Percentiles rank a stretch among this genome's conserved stretches.
Conservation (phyloP, 2,888 invertebrate species). For the Meloe dianella region DNA sequence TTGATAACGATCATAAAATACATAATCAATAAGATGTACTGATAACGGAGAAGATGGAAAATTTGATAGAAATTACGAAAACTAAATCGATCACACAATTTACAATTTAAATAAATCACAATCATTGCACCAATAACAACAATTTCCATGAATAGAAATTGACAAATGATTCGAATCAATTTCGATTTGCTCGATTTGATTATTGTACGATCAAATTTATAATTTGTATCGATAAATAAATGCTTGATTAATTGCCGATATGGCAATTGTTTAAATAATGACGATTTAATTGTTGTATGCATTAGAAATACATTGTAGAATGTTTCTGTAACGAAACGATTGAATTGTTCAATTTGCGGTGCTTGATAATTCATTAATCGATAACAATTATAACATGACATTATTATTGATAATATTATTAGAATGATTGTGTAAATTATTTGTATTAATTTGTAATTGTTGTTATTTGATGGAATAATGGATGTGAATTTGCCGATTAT, state of each 20-base stretch:
- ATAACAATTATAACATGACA: neutral
- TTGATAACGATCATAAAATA: neutral
- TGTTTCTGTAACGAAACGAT: neutral
- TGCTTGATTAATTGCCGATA: neutral
- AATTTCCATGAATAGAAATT: neutral
- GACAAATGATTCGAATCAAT: neutral
- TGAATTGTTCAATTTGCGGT: neutral
- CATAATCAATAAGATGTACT: neutral
- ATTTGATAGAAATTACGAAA: neutral
- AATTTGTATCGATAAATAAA: neutral
- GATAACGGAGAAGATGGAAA: neutral
- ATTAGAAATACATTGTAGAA: neutral
- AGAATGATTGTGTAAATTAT: neutral
- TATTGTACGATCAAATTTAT: neutral
- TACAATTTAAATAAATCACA: too few relatives aligned
- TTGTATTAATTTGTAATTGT: neutral
- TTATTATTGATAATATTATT: neutral
- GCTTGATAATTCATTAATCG: neutral
- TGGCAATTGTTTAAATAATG: neutral
- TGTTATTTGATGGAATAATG: neutral
- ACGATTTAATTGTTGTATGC: neutral
- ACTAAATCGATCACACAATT: neutral
- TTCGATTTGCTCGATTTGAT: too few relatives aligned
- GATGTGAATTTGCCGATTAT: neutral
- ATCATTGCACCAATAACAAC: neutral